Conservation (phyloP, 1,140 invertebrate species). For the Coenobita brevimanus region DNA sequence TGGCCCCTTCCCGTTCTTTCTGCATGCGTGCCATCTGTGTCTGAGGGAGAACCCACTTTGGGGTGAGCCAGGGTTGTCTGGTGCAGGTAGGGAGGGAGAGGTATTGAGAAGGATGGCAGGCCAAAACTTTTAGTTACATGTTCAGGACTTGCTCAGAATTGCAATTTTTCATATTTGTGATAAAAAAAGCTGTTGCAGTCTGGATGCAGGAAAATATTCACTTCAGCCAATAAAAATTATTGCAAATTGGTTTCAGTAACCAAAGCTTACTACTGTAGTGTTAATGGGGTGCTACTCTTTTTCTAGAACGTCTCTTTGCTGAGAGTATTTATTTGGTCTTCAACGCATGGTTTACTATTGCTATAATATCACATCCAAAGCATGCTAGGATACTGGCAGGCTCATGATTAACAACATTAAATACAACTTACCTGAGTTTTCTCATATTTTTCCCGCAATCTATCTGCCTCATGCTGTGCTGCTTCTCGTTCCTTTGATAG, state of each 20-base stretch:
- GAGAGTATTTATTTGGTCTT: slow-evolving; percentile 9
- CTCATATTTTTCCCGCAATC: slow-evolving; percentile 90
- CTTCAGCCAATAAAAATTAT: slow-evolving; percentile 42
- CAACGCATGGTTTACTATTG: slow-evolving; percentile 32
- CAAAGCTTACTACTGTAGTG: slow-evolving; percentile 11
- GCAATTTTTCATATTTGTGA: slow-evolving; percentile 25
- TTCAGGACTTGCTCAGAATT: slow-evolving; percentile 28
- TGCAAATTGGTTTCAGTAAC: slow-evolving; percentile 23
- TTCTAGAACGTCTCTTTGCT: slow-evolving; percentile 40
- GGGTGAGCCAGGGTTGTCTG: slow-evolving; percentile 50
- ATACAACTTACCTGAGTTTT: slow-evolving; percentile 83
- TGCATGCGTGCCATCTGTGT: slow-evolving; percentile 84
- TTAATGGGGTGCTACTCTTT: slow-evolving; percentile 33
- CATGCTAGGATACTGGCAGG: slow-evolving; percentile 51
- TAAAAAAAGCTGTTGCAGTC: slow-evolving; percentile 37
- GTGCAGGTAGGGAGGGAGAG: slow-evolving; percentile 29
- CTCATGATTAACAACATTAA: neutral
- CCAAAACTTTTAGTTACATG: slow-evolving; percentile 32
- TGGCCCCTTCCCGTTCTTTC: slow-evolving; percentile 88
- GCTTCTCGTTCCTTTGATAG: slow-evolving; percentile 92
- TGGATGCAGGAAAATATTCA: slow-evolving; percentile 48
- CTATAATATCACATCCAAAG: slow-evolving; percentile 42
- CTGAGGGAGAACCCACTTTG: slow-evolving; percentile 73
- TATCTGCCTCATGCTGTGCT: slow-evolving; percentile 87
- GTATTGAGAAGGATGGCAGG: slow-evolving; percentile 19